Evolutionary conservation across 2,113 vertebrate species (phyloP).

Genomic region (Cervus canadensis): DNA sequence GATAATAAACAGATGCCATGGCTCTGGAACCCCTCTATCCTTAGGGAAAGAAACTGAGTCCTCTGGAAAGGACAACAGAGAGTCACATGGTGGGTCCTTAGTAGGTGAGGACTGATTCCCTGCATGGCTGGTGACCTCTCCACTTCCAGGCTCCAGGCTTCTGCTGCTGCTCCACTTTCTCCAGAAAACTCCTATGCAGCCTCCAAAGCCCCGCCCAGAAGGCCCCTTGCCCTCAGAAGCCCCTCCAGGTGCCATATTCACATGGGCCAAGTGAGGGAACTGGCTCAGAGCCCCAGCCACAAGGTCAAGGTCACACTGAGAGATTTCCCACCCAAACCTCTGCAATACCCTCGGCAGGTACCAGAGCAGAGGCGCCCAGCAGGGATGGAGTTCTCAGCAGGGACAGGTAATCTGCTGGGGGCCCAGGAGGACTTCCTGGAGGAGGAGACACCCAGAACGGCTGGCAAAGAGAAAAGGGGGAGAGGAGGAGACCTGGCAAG

Average conservation of each 20-base stretch:
- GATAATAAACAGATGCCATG: not conserved
- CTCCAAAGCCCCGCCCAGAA: not conserved
- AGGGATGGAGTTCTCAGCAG: constrained; percentile 36
- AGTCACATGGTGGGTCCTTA: not conserved
- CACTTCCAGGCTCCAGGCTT: not conserved
- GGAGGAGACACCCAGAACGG: not conserved
- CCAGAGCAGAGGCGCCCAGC: constrained; percentile 48
- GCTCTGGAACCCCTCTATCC: not conserved
- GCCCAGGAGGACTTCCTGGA: not conserved
- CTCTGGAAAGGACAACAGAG: not conserved
- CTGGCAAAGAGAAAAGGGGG: constrained; percentile 46
- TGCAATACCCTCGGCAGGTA: not conserved
- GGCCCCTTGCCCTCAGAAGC: not conserved
- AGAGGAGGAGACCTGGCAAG: constrained; percentile 10
- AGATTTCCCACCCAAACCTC: not conserved
- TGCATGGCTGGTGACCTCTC: not conserved
- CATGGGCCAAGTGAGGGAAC: not conserved
- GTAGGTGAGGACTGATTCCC: not conserved
- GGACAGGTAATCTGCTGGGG: not conserved
- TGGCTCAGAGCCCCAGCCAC: not conserved
- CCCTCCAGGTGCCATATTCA: too few species aligned
- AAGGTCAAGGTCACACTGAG: fast-evolving
- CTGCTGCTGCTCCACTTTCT: not conserved
- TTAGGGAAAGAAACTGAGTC: not conserved
- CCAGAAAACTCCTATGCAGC: not conserved